A percentile compares a stretch with the other conserved stretches of the same genome.
Conservation (phyloP, 2,113 vertebrate genomes). For the Apodemus speciosus region DNA sequence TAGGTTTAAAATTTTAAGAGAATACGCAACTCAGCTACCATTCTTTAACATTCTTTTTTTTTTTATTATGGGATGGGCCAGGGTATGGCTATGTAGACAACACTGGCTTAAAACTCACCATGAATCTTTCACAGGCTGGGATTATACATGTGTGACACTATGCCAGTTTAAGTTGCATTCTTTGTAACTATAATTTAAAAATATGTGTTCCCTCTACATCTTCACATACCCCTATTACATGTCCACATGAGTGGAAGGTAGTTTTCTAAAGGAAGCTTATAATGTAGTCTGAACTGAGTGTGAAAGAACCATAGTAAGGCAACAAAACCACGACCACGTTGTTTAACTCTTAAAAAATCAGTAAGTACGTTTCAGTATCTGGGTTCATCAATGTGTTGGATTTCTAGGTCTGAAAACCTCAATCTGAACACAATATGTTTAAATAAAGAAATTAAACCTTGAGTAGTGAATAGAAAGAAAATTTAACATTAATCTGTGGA, state of each 20-base stretch:
- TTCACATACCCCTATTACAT: background rate
- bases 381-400: background rate
- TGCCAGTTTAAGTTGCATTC: background rate
- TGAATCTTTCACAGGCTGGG: background rate
- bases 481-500: background rate
- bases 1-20: background rate
- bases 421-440: background rate
- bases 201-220: background rate
- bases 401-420: conserved; percentile 8
- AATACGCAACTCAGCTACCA: background rate
- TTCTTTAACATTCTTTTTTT: background rate
- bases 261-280: background rate
- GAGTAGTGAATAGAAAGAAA: background rate
- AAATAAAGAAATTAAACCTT: conserved; percentile 15
- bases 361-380: conserved; percentile 24
- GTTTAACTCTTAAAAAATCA: conserved; percentile 7
- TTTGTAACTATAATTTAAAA: background rate
- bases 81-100: background rate
- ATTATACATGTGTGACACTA: background rate
- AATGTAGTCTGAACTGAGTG: background rate
- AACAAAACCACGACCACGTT: conserved; percentile 18
- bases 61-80: background rate
- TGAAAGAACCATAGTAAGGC: background rate
- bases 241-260: background rate
- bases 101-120: background rate